A percentile compares a stretch with the other conserved stretches of the same genome.
These are phyloP conservation scores for Xyrichtys novacula DNA, from an alignment of 2,797 vertebrate genomes.

Conservation along the genomic window DNA sequence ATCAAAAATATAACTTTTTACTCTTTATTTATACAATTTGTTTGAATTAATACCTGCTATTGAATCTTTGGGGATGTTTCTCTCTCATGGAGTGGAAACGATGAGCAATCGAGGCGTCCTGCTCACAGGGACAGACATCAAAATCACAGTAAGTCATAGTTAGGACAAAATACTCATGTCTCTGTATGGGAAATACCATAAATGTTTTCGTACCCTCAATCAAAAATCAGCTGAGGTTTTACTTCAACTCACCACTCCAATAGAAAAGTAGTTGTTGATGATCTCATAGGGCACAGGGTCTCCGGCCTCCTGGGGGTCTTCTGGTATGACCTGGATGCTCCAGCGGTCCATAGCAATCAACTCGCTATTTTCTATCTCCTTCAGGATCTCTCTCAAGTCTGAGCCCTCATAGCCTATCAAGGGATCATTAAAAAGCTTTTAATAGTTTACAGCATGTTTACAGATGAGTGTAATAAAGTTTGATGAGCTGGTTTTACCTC, in stretches of 20 bases:
- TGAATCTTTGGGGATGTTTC: conserved; percentile 95
- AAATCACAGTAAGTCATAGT: too few species aligned
- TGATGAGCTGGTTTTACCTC: conserved; percentile 84
- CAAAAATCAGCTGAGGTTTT: too few species aligned
- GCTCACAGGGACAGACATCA: conserved; percentile 36
- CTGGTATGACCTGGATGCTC: conserved; percentile 89
- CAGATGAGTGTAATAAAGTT: too few species aligned
- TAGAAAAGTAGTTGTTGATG: conserved; percentile 98
- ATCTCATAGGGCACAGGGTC: conserved; percentile 94
- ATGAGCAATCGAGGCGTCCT: conserved; percentile 97
- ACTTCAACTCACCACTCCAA: conserved; percentile 91
- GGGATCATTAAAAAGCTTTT: not conserved
- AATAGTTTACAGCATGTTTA: not conserved
- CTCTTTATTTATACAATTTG: not conserved
- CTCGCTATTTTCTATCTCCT: conserved; percentile 87
- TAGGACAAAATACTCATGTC: not conserved
- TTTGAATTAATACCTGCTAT: conserved; percentile 88
- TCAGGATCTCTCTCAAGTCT: conserved; percentile 89
- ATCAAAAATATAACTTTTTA: not conserved
- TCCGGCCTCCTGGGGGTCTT: conserved; percentile 85
- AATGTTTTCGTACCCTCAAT: too few species aligned
- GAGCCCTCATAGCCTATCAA: conserved; percentile 91
- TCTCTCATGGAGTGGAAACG: conserved; percentile 96
- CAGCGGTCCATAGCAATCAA: conserved; percentile 91
- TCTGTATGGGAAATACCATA: not conserved